phyloP scores from a whole-genome alignment of 2,797 vertebrate genomes.

The Tenualosa ilisha region DNA sequence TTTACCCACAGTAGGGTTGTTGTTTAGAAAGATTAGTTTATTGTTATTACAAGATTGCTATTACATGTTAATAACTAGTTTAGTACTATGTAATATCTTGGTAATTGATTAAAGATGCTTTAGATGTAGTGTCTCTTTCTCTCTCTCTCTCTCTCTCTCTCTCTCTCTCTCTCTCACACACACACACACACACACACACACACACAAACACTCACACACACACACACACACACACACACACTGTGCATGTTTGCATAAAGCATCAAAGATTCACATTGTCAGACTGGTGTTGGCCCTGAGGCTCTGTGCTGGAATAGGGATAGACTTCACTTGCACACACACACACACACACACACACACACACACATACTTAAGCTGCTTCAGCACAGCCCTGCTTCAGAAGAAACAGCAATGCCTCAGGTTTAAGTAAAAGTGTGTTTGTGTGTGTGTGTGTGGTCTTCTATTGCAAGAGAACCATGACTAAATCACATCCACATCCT shows the following conservation, averaged over 20 bases:
- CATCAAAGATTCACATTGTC: neutral
- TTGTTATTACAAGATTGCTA: too few relatives aligned
- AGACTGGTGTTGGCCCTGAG: neutral
- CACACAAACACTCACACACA: neutral
- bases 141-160: too few relatives aligned
- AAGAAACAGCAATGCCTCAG: neutral
- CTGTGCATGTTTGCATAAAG: neutral
- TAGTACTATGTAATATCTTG: neutral
- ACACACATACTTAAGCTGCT: neutral
- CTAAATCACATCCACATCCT: neutral
- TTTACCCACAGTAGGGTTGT: too few relatives aligned
- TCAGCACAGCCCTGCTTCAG: neutral
- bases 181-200: neutral
- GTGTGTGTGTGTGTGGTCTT: constrained; percentile 47
- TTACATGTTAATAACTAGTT: neutral
- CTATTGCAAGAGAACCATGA: neutral
- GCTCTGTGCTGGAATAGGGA: neutral
- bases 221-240: neutral
- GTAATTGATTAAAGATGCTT: neutral
- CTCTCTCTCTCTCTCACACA: neutral
- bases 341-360: neutral
- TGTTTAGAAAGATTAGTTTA: too few relatives aligned
- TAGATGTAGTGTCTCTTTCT: too few relatives aligned
- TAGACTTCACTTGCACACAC: too few relatives aligned
- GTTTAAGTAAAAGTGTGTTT: neutral